Evolutionary conservation across 2,888 invertebrate genomes (phyloP), one percentile per base, ranked within the genome.

Genomic region (Idaea biselata): DNA sequence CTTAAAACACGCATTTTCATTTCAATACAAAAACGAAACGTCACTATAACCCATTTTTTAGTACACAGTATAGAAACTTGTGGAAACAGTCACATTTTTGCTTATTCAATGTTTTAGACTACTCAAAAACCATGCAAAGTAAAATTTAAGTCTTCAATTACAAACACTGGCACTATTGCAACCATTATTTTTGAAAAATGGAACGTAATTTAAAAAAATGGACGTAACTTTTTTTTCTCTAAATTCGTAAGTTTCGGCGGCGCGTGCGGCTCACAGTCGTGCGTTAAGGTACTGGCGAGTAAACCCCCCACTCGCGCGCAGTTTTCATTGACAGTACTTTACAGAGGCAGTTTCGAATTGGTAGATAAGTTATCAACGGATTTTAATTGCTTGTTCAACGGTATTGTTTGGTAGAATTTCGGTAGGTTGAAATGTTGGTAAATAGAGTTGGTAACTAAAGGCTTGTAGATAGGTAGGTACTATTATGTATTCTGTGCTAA

Each of bases 71-170:
- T 71, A 72, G 78, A 77, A 73, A 75, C 78, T 69, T 66, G 74
- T 71, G 72, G 78, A 77, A 73, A 75, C 78, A 88, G 91, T 91
- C 91, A 91, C 91, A 91, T 91, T 89, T 91, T 91, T 85, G 83
- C 82, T 77, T 78, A 79, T 82, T 81, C 77, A 44, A 11, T 44
- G 44, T 44, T 25, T 25, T 25, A 25, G 5, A 25, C 25, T 25
- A 25, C 25, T 81, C 78, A 76, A 66, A 71, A 65, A 66, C 68
- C 76, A 68, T 69, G 73, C 71, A 74, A 76, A 69, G 69, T 67
- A 59, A 60, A 71, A 77, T 80, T 14, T 44, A 44, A 44, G 44
- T 44, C 44, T 44, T 79, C 81, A 84, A 83, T 78, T 76, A 78
- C 79, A 82, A 79, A 77, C 75, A 71, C 76, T 44, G 44, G 14